These are phyloP conservation scores for Pelusios castaneus DNA, from an alignment of 2,113 vertebrate genomes.

Conservation along the genomic window DNA sequence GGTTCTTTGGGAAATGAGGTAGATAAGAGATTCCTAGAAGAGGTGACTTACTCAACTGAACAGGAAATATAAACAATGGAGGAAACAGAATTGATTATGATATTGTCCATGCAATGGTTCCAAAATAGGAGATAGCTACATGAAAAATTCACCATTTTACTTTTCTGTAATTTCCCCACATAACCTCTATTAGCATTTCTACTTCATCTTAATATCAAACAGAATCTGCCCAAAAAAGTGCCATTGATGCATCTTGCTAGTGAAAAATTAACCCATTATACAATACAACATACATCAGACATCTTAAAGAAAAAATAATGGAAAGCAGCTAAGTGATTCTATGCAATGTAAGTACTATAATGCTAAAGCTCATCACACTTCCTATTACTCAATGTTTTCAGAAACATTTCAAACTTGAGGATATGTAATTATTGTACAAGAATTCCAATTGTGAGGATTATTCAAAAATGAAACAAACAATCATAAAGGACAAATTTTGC, in stretches of 20 bases:
- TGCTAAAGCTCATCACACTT: not conserved
- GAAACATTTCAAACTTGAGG: not conserved
- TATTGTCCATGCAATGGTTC: constrained; percentile 21
- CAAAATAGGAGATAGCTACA: constrained; percentile 43
- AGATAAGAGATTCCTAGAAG: constrained; percentile 66
- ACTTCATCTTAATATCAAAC: constrained; percentile 24
- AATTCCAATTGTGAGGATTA: not conserved
- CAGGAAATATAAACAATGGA: constrained; percentile 56
- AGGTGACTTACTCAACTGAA: constrained; percentile 62
- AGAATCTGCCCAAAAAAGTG: not conserved
- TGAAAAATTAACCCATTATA: not conserved
- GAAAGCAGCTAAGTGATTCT: not conserved
- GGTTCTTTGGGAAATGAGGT: constrained; percentile 50
- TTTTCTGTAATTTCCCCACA: constrained; percentile 48
- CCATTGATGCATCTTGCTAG: not conserved
- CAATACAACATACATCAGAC: not conserved
- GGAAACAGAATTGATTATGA: constrained; percentile 52
- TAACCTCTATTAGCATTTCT: constrained; percentile 11
- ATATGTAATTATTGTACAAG: not conserved
- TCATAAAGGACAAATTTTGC: not conserved
- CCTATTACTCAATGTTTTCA: not conserved
- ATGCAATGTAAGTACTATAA: not conserved
- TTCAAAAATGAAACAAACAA: not conserved
- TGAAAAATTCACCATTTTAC: constrained; percentile 23
- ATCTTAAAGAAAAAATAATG: not conserved